Base-by-base conservation (phyloP, 1,140 invertebrate genomes). In the Macrosteles quadrilineatus region DNA sequence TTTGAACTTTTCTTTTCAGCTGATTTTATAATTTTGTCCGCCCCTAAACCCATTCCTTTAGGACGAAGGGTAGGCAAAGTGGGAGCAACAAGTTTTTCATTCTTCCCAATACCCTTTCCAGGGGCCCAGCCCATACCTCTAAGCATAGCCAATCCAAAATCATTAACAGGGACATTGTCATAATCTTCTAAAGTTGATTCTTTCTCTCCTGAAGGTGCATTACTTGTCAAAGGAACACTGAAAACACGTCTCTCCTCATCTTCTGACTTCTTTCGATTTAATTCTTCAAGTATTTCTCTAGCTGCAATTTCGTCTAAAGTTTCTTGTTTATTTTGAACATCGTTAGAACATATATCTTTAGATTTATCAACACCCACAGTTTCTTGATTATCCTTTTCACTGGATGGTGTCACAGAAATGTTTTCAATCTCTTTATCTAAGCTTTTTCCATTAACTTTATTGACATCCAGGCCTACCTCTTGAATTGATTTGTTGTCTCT, bases 101-200 rank as follows among this genome's bases (percentile, higher is more conserved):
- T 73, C 79, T 82, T 85, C 64, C 86, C 90, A 77, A 88, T 89
- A 74, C 86, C 91, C 84, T 87, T 87, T 31, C 82, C 87, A 72
- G 91, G 86, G 73, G 88, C 87, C 94, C 94, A 98, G 0, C 96
- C 96, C 96, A 98, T 98, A 36, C 96, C 96, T 75, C 95, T 81
- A 17, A 98, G 81, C 90, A 98, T 91, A 3, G 96, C 96, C 75
- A 94, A 73, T 6, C 96, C 96, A 90, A 90, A 98, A 55, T 92
- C 85, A 78, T 88, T 86, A 55, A 98, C 88, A 1, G 96, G 96
- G 62, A 97, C 87, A 74, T 87, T 83, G 76, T 97, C 94, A 85
- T 98, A 98, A 83, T 98, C 93, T 72, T 94, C 91, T 32, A 94
- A 77, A 3, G 89, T 89, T 21, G 92, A 87, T 86, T 90, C 86